A percentile compares a stretch with the other conserved stretches of the same genome.
Evolutionary conservation across 2,888 invertebrate genomes (phyloP).

Genomic region (Zonitis immaculata): DNA sequence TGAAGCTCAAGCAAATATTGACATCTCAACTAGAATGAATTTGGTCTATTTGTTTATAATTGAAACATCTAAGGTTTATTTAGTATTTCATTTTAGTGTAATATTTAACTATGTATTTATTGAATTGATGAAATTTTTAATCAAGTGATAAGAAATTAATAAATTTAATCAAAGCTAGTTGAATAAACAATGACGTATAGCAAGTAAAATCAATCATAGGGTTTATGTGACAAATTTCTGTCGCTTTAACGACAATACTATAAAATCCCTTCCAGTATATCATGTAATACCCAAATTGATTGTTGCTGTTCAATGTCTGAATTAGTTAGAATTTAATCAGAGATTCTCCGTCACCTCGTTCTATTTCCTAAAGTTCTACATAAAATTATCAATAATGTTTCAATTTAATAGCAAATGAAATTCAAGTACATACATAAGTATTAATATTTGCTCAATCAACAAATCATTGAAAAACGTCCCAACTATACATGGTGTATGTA

Average conservation of each 20-base stretch:
- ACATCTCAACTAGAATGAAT: too few relatives aligned
- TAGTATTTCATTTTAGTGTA: too few relatives aligned
- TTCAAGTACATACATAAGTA: neutral
- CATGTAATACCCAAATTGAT: slow-evolving; percentile 27
- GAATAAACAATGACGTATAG: slow-evolving; percentile 12
- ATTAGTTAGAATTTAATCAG: slow-evolving; percentile 21
- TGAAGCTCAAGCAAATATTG: too few relatives aligned
- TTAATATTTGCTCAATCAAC: neutral
- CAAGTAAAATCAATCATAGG: slow-evolving; percentile 26
- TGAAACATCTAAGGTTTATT: too few relatives aligned
- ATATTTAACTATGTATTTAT: too few relatives aligned
- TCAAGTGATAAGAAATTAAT: neutral
- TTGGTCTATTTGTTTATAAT: too few relatives aligned
- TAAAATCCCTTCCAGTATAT: slow-evolving; percentile 25
- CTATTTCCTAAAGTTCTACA: neutral
- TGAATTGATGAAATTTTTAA: neutral
- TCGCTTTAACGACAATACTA: slow-evolving; percentile 25
- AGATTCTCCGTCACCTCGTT: neutral
- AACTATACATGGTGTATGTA: neutral
- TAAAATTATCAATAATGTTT: neutral
- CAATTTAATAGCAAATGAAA: too few relatives aligned
- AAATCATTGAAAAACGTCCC: neutral
- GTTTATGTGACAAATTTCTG: slow-evolving; percentile 28
- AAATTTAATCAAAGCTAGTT: slow-evolving; percentile 6
- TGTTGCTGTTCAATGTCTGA: slow-evolving; percentile 23